Base-by-base conservation (phyloP, 1,140 invertebrate species). In the Sweltsa coloradensis region DNA sequence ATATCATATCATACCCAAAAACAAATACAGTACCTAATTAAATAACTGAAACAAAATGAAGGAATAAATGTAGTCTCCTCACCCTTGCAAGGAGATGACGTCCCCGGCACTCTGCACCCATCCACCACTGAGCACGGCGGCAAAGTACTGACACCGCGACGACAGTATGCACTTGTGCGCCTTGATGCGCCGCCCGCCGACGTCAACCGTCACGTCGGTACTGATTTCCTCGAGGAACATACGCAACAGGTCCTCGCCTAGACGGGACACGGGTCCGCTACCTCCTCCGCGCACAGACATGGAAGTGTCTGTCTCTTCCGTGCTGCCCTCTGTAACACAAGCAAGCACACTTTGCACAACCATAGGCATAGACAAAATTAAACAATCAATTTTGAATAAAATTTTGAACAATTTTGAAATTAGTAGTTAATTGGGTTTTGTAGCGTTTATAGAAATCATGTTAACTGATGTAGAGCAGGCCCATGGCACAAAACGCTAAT, bases 171-270 rank as follows among this genome's bases (percentile, higher is more conserved):
- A 92, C 65, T 90, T 91, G 61, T 94, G 89, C 14, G 87, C 87
- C 60, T 79, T 81, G 31, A 92, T 83, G 47, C 79, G 71, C 5
- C 79, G 73, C 2, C 83, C 86, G 19, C 76, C 76, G 11, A 90
- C 85, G 57, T 85, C 80, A 2, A 89, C 79, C 11, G 76, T 76
- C 41, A 90, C 85, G 64, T 93, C 89, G 16, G 84, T 78, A 56
- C 82, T 82, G 34, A 89, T 83, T 66, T 91, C 88, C 58, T 91
- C 85, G 39, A 91, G 64, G 60, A 91, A 92, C 85, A 91, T 90
- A 46, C 83, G 72, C 6, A 93, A 64, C 13, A 94, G 65, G 67
- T 92, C 88, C 61, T 89, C 83, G 0, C 89, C 89, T 1, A 93
- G 63, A 31, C 79, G 72, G 23, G 75, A 78, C 45, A 75, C 76